phyloP scores from a whole-genome alignment of 2,113 vertebrate genomes.

The Ifrita kowaldi region DNA sequence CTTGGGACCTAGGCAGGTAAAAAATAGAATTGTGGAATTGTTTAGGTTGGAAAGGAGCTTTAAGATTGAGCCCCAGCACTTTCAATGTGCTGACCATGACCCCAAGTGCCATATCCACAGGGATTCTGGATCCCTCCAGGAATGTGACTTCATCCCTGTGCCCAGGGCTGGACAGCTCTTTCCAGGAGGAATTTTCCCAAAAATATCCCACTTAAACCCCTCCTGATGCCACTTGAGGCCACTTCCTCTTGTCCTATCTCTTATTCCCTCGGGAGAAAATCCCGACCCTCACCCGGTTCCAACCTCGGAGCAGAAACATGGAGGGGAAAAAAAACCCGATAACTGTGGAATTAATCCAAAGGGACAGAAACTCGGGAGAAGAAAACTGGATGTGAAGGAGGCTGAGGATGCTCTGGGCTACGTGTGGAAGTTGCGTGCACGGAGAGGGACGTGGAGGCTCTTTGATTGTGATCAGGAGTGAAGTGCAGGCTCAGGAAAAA shows the following conservation, averaged over 20 bases:
- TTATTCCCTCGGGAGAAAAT: not conserved
- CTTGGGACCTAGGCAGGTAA: not conserved
- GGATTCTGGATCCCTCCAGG: not conserved
- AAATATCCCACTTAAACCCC: not conserved
- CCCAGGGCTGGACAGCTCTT: not conserved
- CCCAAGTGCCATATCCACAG: not conserved
- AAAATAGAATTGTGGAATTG: not conserved
- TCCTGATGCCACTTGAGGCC: not conserved
- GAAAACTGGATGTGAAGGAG: slow-evolving; percentile 7
- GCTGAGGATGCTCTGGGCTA: not conserved
- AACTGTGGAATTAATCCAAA: not conserved
- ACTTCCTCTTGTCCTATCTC: rapidly evolving
- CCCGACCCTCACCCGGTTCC: not conserved
- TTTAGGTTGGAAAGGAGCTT: not conserved
- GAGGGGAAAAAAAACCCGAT: too few relatives aligned
- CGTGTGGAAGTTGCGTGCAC: rapidly evolving
- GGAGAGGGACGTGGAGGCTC: rapidly evolving
- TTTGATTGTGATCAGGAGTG: not conserved
- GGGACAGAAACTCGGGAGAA: not conserved
- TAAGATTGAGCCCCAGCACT: not conserved
- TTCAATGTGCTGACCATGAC: not conserved
- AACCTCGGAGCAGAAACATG: not conserved
- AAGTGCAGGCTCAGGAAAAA: not conserved
- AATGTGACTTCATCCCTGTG: too few relatives aligned
- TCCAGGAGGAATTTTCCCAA: not conserved